phyloP scores from a whole-genome alignment of 2,888 invertebrate genomes.

The Choristoneura rosaceana region DNA sequence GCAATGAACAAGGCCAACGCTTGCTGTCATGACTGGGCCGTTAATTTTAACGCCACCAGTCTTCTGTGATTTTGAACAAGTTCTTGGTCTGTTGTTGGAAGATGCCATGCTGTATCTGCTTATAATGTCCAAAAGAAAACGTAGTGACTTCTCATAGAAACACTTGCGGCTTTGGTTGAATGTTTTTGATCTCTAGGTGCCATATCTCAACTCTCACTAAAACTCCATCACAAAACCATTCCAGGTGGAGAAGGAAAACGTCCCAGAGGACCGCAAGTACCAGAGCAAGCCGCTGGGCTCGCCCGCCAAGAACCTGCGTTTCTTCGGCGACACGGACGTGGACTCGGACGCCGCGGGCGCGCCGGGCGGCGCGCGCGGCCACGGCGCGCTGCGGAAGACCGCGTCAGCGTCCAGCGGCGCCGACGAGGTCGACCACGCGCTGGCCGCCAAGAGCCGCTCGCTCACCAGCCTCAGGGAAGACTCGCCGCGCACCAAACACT shows the following conservation, averaged over 20 bases:
- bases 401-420: slow-evolving; percentile 79
- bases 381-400: slow-evolving; percentile 73
- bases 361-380: slow-evolving; percentile 56
- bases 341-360: slow-evolving; percentile 87
- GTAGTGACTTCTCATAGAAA: too few relatives aligned
- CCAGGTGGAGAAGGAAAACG: slow-evolving; percentile 79
- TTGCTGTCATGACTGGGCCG: too few relatives aligned
- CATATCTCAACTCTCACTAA: not conserved
- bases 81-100: too few relatives aligned
- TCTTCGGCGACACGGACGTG: slow-evolving; percentile 93
- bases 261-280: slow-evolving; percentile 85
- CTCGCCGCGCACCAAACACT: slow-evolving; percentile 67
- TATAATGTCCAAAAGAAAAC: too few relatives aligned
- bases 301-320: slow-evolving; percentile 90
- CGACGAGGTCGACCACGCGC: slow-evolving; percentile 70
- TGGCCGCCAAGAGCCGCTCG: slow-evolving; percentile 76
- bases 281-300: slow-evolving; percentile 70
- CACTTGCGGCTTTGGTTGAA: too few relatives aligned
- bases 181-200: too few relatives aligned
- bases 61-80: too few relatives aligned
- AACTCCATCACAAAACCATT: not conserved
- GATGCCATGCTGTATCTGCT: too few relatives aligned
- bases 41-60: too few relatives aligned
- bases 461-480: slow-evolving; percentile 72
- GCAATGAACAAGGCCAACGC: too few relatives aligned